Percentiles rank a stretch among this genome's conserved stretches.
phyloP scores from a whole-genome alignment of 2,888 invertebrate genomes.

The Selenia dentaria region DNA sequence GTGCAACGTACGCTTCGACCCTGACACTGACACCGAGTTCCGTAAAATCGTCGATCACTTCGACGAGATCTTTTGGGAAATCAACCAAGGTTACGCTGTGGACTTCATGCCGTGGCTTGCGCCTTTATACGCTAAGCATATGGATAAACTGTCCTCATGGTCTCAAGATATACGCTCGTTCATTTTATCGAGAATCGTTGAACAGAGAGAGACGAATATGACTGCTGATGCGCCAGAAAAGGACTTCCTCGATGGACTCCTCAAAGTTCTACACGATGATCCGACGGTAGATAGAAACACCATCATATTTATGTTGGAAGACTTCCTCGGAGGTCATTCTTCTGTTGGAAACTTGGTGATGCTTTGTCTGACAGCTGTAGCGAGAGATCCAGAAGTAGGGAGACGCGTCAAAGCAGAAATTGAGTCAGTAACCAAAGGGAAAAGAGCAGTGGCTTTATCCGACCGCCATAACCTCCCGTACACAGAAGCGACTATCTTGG shows the following conservation, averaged over 20 bases:
- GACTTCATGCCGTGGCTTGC: conserved; percentile 94
- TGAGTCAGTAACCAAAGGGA: conserved; percentile 83
- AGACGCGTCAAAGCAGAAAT: conserved; percentile 88
- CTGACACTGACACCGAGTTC: conserved; percentile 87
- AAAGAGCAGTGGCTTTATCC: conserved; percentile 84
- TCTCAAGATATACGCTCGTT: conserved; percentile 89
- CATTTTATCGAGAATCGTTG: conserved; percentile 89
- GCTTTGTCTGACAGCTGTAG: conserved; percentile 89
- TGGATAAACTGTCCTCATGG: conserved; percentile 88
- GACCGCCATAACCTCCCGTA: conserved; percentile 90
- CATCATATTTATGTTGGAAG: conserved; percentile 93
- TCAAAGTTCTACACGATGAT: conserved; percentile 88
- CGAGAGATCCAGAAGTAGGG: conserved; percentile 87
- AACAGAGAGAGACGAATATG: conserved; percentile 81
- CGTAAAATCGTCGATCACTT: conserved; percentile 88
- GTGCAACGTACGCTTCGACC: conserved; percentile 91
- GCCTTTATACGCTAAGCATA: conserved; percentile 88
- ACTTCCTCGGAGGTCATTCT: conserved; percentile 94
- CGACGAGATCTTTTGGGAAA: conserved; percentile 96
- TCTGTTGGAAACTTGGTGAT: conserved; percentile 94
- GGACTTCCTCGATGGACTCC: conserved; percentile 92
- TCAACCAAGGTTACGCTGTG: conserved; percentile 94
- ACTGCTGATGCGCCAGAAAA: conserved; percentile 86
- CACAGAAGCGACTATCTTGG: conserved; percentile 92
- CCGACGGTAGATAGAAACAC: conserved; percentile 89